Base-by-base conservation (phyloP, 1,140 invertebrate species). In the Hetaerina americana region DNA sequence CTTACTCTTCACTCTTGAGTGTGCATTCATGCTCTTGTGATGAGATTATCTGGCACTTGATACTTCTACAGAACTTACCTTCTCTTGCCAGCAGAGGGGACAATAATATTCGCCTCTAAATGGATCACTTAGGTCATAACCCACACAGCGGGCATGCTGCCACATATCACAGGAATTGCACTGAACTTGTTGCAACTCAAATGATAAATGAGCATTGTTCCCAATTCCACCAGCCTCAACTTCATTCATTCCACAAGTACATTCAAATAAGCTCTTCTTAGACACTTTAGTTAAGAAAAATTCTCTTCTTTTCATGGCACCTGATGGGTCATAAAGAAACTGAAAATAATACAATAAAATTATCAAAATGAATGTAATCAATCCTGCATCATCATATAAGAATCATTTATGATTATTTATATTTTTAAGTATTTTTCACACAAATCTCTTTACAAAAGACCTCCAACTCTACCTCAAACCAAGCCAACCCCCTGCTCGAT, bases 81-180 rank as follows among this genome's bases (percentile, higher is more conserved):
- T 76, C 40, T 82, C 76, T 10, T 81, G 80, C 83, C 85, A 87
- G 78, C 89, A 91, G 74, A 88, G 85, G 1, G 88, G 87, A 79
- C 89, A 90, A 29, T 80, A 78, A 75, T 87, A 89, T 5, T 70
- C 77, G 29, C 74, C 81, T 57, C 75, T 75, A 67, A 77, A 74
- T 71, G 79, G 78, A 3, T 75, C 75, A 70, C 80, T 57, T 3
- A 57, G 74, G 73, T 84, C 79, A 77, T 84, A 87, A 29, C 85
- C 83, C 10, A 90, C 82, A 81, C 89, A 90, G 8, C 79, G 75
- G 2, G 80, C 78, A 83, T 91, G 89, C 77, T 89, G 88, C 72
- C 79, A 82, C 70, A 83, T 80, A 5, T 78, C 78, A 80, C 89
- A 91, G 15, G 78, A 77, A 0, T 75, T 74, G 80, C 89, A 90